A percentile compares a stretch with the other conserved stretches of the same genome.
These are phyloP conservation scores for Oxycera nigricornis DNA, from an alignment of 2,888 invertebrate species.

Conservation along the genomic window DNA sequence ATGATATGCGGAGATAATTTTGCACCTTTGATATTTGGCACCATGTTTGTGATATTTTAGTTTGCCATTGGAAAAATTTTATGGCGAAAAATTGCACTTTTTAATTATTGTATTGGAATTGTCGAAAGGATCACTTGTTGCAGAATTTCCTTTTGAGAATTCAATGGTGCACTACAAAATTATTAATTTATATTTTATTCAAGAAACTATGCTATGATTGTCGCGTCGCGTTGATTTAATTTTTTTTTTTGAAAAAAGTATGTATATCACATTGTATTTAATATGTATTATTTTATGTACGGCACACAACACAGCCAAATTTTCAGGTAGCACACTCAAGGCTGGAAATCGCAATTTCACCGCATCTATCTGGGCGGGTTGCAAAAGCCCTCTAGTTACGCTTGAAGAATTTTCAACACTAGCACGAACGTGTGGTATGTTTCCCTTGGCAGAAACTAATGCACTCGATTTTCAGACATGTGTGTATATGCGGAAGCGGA, in stretches of 20 bases:
- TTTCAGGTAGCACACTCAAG: conserved; percentile 6
- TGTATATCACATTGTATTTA: neutral
- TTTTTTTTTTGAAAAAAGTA: neutral
- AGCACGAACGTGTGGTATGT: neutral
- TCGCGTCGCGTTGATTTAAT: too few relatives aligned
- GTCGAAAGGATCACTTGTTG: too few relatives aligned
- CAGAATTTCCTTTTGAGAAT: too few relatives aligned
- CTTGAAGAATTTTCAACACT: neutral
- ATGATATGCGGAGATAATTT: neutral
- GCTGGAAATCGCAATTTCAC: neutral
- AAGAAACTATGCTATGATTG: too few relatives aligned
- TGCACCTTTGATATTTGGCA: conserved; percentile 7
- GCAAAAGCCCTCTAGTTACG: neutral
- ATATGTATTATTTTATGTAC: neutral
- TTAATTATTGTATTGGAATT: too few relatives aligned
- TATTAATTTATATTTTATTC: too few relatives aligned
- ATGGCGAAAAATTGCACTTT: too few relatives aligned
- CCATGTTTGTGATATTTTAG: neutral
- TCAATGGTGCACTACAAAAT: too few relatives aligned
- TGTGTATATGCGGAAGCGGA: conserved; percentile 22
- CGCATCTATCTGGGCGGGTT: neutral
- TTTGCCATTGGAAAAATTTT: neutral
- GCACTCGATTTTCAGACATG: neutral
- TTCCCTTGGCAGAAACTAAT: neutral
- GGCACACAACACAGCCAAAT: conserved; percentile 30